Base-by-base conservation (phyloP, 2,113 vertebrate genomes). In the Murina feae region DNA sequence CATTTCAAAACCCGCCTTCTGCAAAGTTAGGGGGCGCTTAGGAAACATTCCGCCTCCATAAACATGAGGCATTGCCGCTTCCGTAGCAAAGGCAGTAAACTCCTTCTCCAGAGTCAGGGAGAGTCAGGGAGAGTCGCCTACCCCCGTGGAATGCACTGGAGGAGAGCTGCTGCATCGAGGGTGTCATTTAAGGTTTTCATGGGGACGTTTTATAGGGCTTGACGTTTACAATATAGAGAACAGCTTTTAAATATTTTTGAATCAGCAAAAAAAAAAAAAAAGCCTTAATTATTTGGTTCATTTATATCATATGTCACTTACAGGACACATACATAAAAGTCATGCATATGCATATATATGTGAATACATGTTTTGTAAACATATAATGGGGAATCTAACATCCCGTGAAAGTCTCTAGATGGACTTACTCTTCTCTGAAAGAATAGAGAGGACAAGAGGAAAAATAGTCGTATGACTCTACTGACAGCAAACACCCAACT, bases 221-320 rank as follows among this genome's bases (percentile, higher is more conserved):
- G 60, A 68, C 89, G 86, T 28, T 94, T 84, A 92, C 49, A 81
- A 44, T 60, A 51, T 1, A 39, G 71, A 95, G 71, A 79, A 82
- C 21, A 96, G 65, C 91, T 95, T 97, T 96, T 93, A 95, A 94
- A 78, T 94, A 58, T 71, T 86, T 95, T 91, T 90, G 90, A 92
- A 94, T 97, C 96, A 97, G 97, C 96, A 95, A 91, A 94, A 93
- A 47, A 82, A 88, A 82, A 88, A 82, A 86, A 92, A 85, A 58
- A 76, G 30, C 39, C 66, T 92, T 95, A 90, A 86, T 95, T 93
- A 69, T 95, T 91, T 91, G 78, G n/a, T 79, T 74, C 76, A 74
- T 92, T 86, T 17, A 51, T 66, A 53, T 76, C 32, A 23, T 63
- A 55, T 37, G 25, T 53, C 86, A 86, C 63, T 78, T 37, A 58